Evolutionary conservation across 2,888 invertebrate genomes (phyloP), one percentile per base, ranked within the genome.

Genomic region (Serripes groenlandicus): DNA sequence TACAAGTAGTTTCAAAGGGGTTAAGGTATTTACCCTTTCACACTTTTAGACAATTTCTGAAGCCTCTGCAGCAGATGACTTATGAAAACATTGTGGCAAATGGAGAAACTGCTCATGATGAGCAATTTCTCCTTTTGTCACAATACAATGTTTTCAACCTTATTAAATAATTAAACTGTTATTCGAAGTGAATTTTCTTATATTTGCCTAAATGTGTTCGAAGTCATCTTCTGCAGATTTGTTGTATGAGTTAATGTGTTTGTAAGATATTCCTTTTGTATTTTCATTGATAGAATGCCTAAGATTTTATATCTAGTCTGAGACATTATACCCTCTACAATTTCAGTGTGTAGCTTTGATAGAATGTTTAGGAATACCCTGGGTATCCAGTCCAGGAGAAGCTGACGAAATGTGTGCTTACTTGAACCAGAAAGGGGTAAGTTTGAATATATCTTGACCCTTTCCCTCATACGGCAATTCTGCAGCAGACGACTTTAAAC

Each of bases 371-470:
- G 98, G 98, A n/a, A 95, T 98, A 52, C 95, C 95, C 49, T 98
- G 97, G 94, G 94, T 98, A 0, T 18, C 96, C 92, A 97, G 97
- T 15, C 95, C 96, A 23, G 98, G 98, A 1, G 98, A 98, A 94
- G 98, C 98, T 0, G 98, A 98, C 95, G 97, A 97, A 0, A 96
- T 97, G 90, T 98, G 98, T 95, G 98, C 98, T 0, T 96, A 96
- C 92, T 96, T 98, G 18, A 97, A 98, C 94, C 95, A 95, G 83
- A 95, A 96, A 79, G 96, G 96, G 86, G 97, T 97, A 94, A 94
- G 95, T 81, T 64, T 7, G 15, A n/a, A n/a, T n/a, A n/a, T n/a
- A n/a, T n/a, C n/a, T n/a, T n/a, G n/a, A n/a, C n/a, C n/a, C n/a
- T n/a, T n/a, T n/a, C n/a, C n/a, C n/a, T n/a, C n/a, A n/a, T n/a